Evolutionary conservation across 1,140 invertebrate genomes (phyloP), one percentile per base, ranked within the genome.

Genomic region (Drosophila triauraria): DNA sequence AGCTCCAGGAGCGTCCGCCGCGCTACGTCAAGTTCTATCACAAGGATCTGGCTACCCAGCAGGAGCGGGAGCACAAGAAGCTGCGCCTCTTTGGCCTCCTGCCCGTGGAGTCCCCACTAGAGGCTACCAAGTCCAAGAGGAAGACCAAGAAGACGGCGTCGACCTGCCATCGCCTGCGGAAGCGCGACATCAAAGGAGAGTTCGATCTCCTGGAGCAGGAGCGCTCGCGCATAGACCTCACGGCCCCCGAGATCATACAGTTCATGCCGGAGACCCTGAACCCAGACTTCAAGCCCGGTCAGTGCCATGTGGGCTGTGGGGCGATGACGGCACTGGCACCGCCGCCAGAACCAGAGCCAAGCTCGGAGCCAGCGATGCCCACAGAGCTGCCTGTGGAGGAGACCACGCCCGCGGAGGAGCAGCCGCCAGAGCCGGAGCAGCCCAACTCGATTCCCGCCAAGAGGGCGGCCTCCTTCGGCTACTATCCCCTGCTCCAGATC

Each of bases 111-210:
- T 23, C 48, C 4, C 57, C 48, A 8, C 25, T 38, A 13, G 50
- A 25, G 2, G 8, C 23, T 25, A 3, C 9, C 3, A 76, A 68
- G 30, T n/a, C 63, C 27, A 91, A 91, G 57, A 63, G 90, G 5
- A 91, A 91, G 56, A 77, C 80, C 2, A 91, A 91, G 27, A 91
- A 91, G 47, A 6, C 69, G 2, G 47, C 56, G 1, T n/a, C 60
- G 0, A 64, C 57, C 23, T 91, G 71, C 68, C 70, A 64, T 4
- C 81, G 68, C 15, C 15, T 91, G 25, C 58, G 40, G n/a, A 91
- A 91, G 46, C 87, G 91, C 3, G 91, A 92, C 35, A 92, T 92
- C 13, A 92, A 92, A 60, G 91, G 91, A 51, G 91, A 92, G 57
- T 92, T 72, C 47, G 91, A 92, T 80, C 59, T 92, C 10, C 43